A percentile compares a stretch with the other conserved stretches of the same genome.
phyloP scores from a whole-genome alignment of 2,888 invertebrate genomes.

The Exocentrus adspersus region DNA sequence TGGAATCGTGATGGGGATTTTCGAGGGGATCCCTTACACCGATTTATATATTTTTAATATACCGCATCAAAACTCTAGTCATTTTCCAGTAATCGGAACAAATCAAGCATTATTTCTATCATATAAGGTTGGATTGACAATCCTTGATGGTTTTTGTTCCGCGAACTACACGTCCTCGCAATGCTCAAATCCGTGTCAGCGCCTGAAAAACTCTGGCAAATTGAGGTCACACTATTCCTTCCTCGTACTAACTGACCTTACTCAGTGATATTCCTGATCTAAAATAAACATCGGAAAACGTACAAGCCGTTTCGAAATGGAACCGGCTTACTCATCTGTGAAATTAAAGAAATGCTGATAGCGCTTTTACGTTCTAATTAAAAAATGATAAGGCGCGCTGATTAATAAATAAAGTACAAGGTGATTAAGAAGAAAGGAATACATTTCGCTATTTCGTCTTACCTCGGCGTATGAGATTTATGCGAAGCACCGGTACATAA shows the following conservation, averaged over 20 bases:
- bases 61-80: too few species aligned
- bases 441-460: too few species aligned
- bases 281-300: too few species aligned
- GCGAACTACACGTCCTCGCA: neutral
- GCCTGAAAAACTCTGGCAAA: neutral
- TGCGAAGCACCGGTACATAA: neutral
- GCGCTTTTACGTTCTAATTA: too few species aligned
- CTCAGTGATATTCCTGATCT: neutral
- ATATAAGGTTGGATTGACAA: neutral
- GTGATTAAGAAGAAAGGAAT: too few species aligned
- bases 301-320: too few species aligned
- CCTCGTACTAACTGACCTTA: constrained; percentile 1
- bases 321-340: too few species aligned
- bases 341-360: too few species aligned
- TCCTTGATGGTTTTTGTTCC: neutral
- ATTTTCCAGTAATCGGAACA: neutral
- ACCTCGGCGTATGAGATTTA: neutral
- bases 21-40: too few species aligned
- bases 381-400: too few species aligned
- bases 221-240: neutral
- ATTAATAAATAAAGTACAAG: too few species aligned
- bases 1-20: constrained; percentile 3
- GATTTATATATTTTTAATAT: too few species aligned
- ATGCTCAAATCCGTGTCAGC: neutral
- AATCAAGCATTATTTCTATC: neutral